phyloP scores from a whole-genome alignment of 2,797 vertebrate genomes.

The Peromyscus attwateri region DNA sequence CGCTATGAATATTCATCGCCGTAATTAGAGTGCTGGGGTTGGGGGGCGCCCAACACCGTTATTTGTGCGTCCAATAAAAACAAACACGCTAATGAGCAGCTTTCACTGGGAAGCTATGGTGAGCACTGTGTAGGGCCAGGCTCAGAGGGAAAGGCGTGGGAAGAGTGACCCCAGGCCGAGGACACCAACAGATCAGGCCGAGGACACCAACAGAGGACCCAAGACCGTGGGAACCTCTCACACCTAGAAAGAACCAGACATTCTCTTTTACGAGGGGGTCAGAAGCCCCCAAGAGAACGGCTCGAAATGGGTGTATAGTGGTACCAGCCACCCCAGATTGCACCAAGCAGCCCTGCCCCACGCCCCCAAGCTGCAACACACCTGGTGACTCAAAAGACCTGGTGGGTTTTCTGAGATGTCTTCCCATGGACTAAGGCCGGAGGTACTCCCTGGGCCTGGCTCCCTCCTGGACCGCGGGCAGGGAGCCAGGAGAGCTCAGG shows the following conservation, averaged over 20 bases:
- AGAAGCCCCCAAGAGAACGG: too few relatives aligned
- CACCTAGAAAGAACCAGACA: not conserved
- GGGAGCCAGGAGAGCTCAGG: not conserved
- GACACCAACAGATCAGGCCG: not conserved
- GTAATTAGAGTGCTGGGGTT: slow-evolving; percentile 71
- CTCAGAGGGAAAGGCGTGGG: rapidly evolving
- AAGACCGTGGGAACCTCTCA: not conserved
- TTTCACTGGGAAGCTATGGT: slow-evolving; percentile 16
- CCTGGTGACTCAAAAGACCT: not conserved
- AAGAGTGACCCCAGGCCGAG: not conserved
- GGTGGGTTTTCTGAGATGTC: not conserved
- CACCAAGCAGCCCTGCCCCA: not conserved
- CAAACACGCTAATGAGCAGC: slow-evolving; percentile 83
- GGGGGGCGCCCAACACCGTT: slow-evolving; percentile 75
- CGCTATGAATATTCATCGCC: slow-evolving; percentile 85
- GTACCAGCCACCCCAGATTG: not conserved
- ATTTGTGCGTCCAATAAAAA: slow-evolving; percentile 83
- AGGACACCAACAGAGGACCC: not conserved
- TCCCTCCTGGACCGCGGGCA: not conserved
- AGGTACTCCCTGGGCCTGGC: not conserved
- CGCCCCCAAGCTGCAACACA: not conserved
- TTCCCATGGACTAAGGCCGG: not conserved
- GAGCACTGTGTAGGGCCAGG: not conserved
- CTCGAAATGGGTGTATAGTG: not conserved
- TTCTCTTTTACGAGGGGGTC: not conserved